Evolutionary conservation across 2,888 invertebrate genomes (phyloP).

Genomic region (Hyposoter didymator): DNA sequence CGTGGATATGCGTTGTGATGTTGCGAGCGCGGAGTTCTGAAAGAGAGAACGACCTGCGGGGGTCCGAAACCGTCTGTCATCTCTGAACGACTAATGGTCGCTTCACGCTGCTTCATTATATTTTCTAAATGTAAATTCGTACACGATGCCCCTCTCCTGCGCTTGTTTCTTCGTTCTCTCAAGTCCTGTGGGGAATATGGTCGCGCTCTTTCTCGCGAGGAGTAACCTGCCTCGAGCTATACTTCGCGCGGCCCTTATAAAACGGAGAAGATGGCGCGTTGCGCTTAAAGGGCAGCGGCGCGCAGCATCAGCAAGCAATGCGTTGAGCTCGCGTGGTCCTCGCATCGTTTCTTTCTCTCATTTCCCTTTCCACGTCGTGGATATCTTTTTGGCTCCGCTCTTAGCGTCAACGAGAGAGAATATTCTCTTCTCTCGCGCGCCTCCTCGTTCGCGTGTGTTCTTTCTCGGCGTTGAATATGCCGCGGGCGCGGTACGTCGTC

Average conservation of each 20-base stretch:
- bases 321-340: slow-evolving; percentile 56
- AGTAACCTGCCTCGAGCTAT: slow-evolving; percentile 71
- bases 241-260: slow-evolving; percentile 77
- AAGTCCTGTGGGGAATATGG: slow-evolving; percentile 51
- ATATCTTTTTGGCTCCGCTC: not conserved
- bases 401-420: slow-evolving; percentile 49
- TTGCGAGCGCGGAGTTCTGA: slow-evolving; percentile 57
- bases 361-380: slow-evolving; percentile 26
- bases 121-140: slow-evolving; percentile 84
- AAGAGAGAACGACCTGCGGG: slow-evolving; percentile 81
- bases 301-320: not conserved
- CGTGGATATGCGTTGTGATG: slow-evolving; percentile 28
- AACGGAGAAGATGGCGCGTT: slow-evolving; percentile 76
- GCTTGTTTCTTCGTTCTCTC: slow-evolving; percentile 65
- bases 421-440: slow-evolving; percentile 57
- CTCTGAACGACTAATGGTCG: slow-evolving; percentile 84
- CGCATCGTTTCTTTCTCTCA: slow-evolving; percentile 24
- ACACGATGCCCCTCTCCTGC: slow-evolving; percentile 75
- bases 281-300: slow-evolving; percentile 27
- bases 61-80: slow-evolving; percentile 84
- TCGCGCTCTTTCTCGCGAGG: slow-evolving; percentile 43
- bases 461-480: slow-evolving; percentile 25
- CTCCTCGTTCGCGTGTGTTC: slow-evolving; percentile 44
- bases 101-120: slow-evolving; percentile 84
- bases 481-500: slow-evolving; percentile 59